Base-by-base conservation (phyloP, 2,113 vertebrate genomes). In the Collichthys lucidus region DNA sequence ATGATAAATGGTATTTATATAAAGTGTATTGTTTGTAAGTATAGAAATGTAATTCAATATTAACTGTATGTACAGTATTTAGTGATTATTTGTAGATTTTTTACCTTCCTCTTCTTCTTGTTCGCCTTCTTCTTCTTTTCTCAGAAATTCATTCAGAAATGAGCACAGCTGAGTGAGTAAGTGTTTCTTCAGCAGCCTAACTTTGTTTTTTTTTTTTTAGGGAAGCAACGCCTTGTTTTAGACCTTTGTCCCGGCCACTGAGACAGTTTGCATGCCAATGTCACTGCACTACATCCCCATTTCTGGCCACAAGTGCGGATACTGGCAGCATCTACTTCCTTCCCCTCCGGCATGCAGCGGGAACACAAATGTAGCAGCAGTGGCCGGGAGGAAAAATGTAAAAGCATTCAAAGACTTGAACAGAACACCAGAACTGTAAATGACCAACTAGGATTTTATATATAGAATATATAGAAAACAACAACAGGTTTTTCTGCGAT, bases 401-500 rank as follows among this genome's bases (percentile, higher is more conserved):
- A 61, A 83, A 77, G 57, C 44, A 29, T 26, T 46, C 10, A 76
- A 40, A 40, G 46, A 66, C 57, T 76, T 85, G 61, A 73, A 47
- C 50, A 72, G 62, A 74, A 31, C 57, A 44, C 47, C 72, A 44
- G 53, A 59, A 77, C 24, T 73, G 24, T 31, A 62, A 77, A 26
- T 47, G 24, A 49, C 40, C 60, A 57, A 68, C 16, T 20, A 14
- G 65, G 47, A 24, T 65, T 75, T 83, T 78, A 80, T 68, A 86
- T 42, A 76, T 69, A 69, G 62, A 35, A 35, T 35, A 35, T 8
- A 35, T 7, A 35, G 35, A 35, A 35, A 35, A 70, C 55, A 15
- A 77, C 59, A 56, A 71, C 10, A 26, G 31, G 31, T 29, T 72
- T 53, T 16, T 59, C 57, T 70, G 59, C 17, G 3, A 70, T 50